These are phyloP conservation scores for Eulimnadia texana DNA, from an alignment of 1,140 invertebrate species.

Conservation along the genomic window DNA sequence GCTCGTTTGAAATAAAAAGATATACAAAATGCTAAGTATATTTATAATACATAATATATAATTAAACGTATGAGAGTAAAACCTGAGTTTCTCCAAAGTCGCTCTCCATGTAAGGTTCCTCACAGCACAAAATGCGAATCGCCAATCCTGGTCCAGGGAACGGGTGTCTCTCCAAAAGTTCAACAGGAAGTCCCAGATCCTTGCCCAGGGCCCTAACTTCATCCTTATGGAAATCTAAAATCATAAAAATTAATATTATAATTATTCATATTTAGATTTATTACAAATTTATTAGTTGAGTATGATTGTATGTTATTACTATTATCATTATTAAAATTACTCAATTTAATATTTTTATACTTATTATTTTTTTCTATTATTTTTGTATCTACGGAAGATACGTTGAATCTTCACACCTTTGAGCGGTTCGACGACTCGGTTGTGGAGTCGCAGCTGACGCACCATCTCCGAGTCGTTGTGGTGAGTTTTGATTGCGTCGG, in stretches of 20 bases:
- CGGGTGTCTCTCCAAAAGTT: constrained; percentile 85
- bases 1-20: no score
- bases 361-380: no score
- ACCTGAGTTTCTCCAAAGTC: constrained; percentile 86
- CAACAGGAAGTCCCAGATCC: constrained; percentile 72
- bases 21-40: no score
- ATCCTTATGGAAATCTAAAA: constrained; percentile 91
- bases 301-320: no score
- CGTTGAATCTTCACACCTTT: constrained; percentile 32
- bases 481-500: constrained; percentile 98
- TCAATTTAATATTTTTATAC: no score
- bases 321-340: no score
- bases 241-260: not conserved
- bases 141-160: constrained; percentile 93
- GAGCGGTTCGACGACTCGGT: constrained; percentile 89
- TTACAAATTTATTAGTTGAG: no score
- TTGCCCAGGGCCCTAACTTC: constrained; percentile 70
- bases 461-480: constrained; percentile 97
- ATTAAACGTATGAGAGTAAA: no score
- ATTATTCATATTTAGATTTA: not conserved
- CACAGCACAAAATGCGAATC: constrained; percentile 87
- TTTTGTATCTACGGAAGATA: no score
- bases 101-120: constrained; percentile 87
- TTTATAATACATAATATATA: no score
- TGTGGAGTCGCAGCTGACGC: constrained; percentile 64